These are phyloP conservation scores for Martes martes DNA, from an alignment of 2,113 vertebrate species.

Conservation along the genomic window DNA sequence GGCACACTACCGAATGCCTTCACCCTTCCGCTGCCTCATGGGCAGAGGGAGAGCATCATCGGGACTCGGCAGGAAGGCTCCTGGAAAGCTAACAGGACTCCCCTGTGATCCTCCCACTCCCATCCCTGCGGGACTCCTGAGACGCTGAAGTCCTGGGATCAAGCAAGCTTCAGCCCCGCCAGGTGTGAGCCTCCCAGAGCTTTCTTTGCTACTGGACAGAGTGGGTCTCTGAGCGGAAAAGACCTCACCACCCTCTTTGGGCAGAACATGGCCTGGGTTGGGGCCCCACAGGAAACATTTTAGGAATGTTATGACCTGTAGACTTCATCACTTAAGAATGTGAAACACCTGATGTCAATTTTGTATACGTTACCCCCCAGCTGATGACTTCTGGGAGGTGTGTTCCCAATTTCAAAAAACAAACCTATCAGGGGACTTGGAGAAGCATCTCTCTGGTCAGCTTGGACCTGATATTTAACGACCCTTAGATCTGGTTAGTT, in stretches of 20 bases:
- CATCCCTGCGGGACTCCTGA: fast-evolving
- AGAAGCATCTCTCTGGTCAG: background rate
- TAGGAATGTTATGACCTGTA: background rate
- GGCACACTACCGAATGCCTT: fast-evolving
- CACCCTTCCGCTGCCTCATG: background rate
- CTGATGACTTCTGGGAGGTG: background rate
- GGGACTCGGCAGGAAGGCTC: background rate
- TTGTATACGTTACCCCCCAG: background rate
- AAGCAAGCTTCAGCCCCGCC: background rate
- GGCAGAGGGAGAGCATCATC: fast-evolving
- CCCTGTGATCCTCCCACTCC: fast-evolving
- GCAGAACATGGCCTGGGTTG: background rate
- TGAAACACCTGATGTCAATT: background rate
- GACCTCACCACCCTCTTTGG: background rate
- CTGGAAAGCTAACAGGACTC: background rate
- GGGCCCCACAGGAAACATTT: background rate
- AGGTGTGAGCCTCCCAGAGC: background rate
- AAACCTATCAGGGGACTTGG: background rate
- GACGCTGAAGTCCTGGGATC: background rate
- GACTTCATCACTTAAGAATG: background rate
- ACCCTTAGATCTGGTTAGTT: background rate
- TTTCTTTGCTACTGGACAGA: background rate
- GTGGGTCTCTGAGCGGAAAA: background rate
- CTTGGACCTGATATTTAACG: fast-evolving
- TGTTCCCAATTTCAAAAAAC: background rate